phyloP scores from a whole-genome alignment of 2,888 invertebrate species.

The Drosophila eohydei region DNA sequence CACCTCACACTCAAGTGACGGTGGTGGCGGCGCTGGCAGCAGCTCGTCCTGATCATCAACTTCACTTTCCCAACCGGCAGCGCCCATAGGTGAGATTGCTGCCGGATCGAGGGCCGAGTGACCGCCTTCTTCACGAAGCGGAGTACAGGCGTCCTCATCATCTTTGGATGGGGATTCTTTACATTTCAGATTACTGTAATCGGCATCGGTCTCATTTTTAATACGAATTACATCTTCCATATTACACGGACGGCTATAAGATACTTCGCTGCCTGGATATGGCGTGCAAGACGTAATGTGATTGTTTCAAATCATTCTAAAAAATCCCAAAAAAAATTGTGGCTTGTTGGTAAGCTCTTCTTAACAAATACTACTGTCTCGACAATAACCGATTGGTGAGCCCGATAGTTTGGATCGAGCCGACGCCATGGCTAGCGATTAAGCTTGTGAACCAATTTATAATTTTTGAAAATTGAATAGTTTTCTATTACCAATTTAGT shows the following conservation, averaged over 20 bases:
- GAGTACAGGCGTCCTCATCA: conserved; percentile 19
- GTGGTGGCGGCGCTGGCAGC: neutral
- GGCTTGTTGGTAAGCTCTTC: neutral
- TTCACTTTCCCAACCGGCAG: conserved; percentile 30
- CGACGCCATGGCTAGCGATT: neutral
- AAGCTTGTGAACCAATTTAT: neutral
- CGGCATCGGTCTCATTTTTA: neutral
- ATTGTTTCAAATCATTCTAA: neutral
- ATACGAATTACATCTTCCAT: neutral
- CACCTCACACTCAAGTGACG: neutral
- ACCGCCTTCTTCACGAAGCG: conserved; percentile 4
- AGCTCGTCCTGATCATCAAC: neutral
- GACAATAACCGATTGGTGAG: neutral
- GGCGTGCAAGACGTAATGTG: neutral
- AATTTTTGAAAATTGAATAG: neutral
- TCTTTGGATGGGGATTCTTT: conserved; percentile 6
- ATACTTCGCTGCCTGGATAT: neutral
- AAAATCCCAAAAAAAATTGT: neutral
- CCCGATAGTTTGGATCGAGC: neutral
- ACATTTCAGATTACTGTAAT: neutral
- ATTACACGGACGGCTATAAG: neutral
- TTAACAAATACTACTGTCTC: neutral
- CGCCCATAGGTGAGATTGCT: neutral
- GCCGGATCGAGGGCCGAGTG: neutral
- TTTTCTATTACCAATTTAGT: neutral